phyloP scores from a whole-genome alignment of 2,888 invertebrate species.

The Acrobasis repandana region DNA sequence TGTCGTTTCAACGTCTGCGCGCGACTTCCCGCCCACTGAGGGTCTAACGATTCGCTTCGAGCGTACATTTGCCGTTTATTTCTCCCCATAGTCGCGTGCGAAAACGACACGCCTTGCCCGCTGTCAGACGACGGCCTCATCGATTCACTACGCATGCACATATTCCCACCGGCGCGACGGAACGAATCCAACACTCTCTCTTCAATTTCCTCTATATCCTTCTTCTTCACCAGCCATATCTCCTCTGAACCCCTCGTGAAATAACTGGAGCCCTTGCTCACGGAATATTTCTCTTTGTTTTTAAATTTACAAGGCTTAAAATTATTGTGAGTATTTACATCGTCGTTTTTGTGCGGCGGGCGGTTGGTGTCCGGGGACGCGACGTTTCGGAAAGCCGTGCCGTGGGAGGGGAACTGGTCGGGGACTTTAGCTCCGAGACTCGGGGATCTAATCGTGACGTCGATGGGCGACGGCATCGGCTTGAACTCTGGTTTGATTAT shows the following conservation, averaged over 20 bases:
- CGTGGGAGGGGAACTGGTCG: slow-evolving; percentile 74
- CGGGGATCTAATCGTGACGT: slow-evolving; percentile 72
- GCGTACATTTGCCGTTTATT: slow-evolving; percentile 59
- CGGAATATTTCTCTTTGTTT: slow-evolving; percentile 67
- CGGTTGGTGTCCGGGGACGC: slow-evolving; percentile 59
- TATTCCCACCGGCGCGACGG: slow-evolving; percentile 62
- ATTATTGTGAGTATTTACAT: slow-evolving; percentile 62
- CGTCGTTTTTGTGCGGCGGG: slow-evolving; percentile 53
- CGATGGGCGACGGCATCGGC: slow-evolving; percentile 65
- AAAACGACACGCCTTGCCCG: slow-evolving; percentile 50
- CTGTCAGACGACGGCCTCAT: slow-evolving; percentile 60
- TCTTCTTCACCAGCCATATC: slow-evolving; percentile 79
- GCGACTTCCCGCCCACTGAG: slow-evolving; percentile 57
- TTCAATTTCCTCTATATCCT: slow-evolving; percentile 77
- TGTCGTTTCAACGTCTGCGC: slow-evolving; percentile 73
- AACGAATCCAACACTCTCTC: slow-evolving; percentile 75
- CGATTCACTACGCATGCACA: slow-evolving; percentile 54
- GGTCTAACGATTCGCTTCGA: slow-evolving; percentile 72
- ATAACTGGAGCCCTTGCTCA: slow-evolving; percentile 74
- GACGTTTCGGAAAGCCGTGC: slow-evolving; percentile 77
- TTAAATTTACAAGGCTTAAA: slow-evolving; percentile 68
- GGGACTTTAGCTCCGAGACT: slow-evolving; percentile 69
- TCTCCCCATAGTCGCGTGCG: slow-evolving; percentile 63
- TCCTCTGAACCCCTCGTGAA: slow-evolving; percentile 76
- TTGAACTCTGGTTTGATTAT: slow-evolving; percentile 77